Conservation (phyloP, 2,113 vertebrate genomes). For the Megaceryle torquata region DNA sequence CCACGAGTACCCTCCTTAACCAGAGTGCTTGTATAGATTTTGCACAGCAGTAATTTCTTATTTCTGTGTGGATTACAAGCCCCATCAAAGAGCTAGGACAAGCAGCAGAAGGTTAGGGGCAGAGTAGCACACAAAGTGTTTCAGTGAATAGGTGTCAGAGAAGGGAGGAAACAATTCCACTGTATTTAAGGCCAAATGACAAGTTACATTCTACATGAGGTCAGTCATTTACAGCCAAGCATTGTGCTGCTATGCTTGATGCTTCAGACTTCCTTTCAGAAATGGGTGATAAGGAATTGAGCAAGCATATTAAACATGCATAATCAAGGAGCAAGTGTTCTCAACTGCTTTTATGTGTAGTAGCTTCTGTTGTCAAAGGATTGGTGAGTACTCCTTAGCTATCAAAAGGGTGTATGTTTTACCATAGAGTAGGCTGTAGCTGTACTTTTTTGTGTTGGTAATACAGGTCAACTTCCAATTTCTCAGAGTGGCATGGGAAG, state of each 20-base stretch:
- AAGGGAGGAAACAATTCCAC: not conserved
- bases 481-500: not conserved
- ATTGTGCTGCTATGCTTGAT: not conserved
- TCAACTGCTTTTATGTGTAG: not conserved
- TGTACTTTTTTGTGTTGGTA: not conserved
- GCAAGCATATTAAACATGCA: not conserved
- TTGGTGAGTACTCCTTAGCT: not conserved
- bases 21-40: not conserved
- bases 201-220: constrained; percentile 5
- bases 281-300: not conserved
- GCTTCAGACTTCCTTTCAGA: constrained; percentile 12
- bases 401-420: not conserved
- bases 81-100: not conserved
- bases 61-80: not conserved
- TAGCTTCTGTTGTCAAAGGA: not conserved
- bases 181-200: constrained; percentile 12
- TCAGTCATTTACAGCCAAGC: not conserved
- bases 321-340: constrained; percentile 35
- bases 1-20: constrained; percentile 17
- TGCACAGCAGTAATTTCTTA: not conserved
- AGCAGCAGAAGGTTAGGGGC: not conserved
- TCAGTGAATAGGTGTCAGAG: not conserved
- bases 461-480: not conserved
- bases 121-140: not conserved
- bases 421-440: not conserved